phyloP scores from a whole-genome alignment of 2,888 invertebrate genomes.

The Boloria selene region DNA sequence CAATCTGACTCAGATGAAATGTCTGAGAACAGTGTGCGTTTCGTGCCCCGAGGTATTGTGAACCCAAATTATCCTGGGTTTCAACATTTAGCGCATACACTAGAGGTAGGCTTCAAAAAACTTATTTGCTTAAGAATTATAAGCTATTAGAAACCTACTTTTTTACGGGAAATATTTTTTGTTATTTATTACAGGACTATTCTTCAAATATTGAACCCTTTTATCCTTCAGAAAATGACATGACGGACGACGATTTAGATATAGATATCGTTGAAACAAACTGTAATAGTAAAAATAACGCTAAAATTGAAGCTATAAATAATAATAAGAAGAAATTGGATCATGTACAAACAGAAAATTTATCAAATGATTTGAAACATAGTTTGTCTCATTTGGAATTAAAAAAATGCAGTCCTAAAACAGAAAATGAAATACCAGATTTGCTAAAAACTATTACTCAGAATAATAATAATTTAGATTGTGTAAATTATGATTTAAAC shows the following conservation, averaged over 20 bases:
- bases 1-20: slow-evolving; percentile 81
- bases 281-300: slow-evolving; percentile 14
- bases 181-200: slow-evolving; percentile 61
- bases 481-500: slow-evolving; percentile 54
- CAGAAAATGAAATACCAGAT: slow-evolving; percentile 69
- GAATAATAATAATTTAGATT: slow-evolving; percentile 65
- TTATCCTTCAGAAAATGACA: slow-evolving; percentile 79
- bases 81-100: slow-evolving; percentile 89
- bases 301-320: slow-evolving; percentile 48
- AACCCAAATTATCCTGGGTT: slow-evolving; percentile 93
- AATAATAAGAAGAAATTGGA: slow-evolving; percentile 47
- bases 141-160: slow-evolving; percentile 2
- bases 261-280: slow-evolving; percentile 61
- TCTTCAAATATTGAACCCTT: slow-evolving; percentile 74
- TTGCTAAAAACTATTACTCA: slow-evolving; percentile 70
- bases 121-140: too few species aligned
- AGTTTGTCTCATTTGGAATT: slow-evolving; percentile 44
- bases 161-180: slow-evolving; percentile 8
- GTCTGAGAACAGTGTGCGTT: slow-evolving; percentile 66
- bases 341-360: slow-evolving; percentile 2
- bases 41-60: slow-evolving; percentile 86
- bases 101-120: slow-evolving; percentile 67
- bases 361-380: slow-evolving; percentile 14
- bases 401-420: slow-evolving; percentile 41
- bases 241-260: slow-evolving; percentile 77